Evolutionary conservation across 2,113 vertebrate species (phyloP), one percentile per base, ranked within the genome.

Genomic region (Amphiprion ocellaris): DNA sequence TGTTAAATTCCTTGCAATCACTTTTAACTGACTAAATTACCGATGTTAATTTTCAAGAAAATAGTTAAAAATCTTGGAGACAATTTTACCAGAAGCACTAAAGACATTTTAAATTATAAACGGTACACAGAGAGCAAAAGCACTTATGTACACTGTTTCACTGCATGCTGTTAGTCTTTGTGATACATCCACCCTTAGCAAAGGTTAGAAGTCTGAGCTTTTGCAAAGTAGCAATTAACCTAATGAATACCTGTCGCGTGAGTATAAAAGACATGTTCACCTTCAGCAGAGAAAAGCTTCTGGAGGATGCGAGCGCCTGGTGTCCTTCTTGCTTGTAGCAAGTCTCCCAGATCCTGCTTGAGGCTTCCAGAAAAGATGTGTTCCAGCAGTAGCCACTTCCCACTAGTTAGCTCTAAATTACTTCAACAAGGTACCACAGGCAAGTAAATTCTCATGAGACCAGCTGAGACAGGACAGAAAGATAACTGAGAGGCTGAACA

Each of bases 181-280:
- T 68, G n/a, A 52, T 50, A 76, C 3, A 46, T 53, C 28, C 64
- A 56, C 79, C 50, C 15, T 15, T 16, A 78, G 75, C 73, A 77
- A 68, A 71, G 23, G 83, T 92, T 91, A 90, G 52, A 74, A 72
- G 63, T 37, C 24, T 74, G 37, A 61, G 62, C 78, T 71, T 55
- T 56, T 80, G 77, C 67, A 75, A 82, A 86, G 80, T 78, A 85
- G 49, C 79, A 65, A 83, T 85, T 77, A 88, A 81, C 76, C 86
- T 79, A 87, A 84, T 78, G 71, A 88, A 82, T 92, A 94, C 90
- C 92, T 94, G 90, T 83, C 58, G 70, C 26, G 81, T 79, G 86
- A 91, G 60, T 86, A 93, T 71, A 93, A 92, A 93, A 93, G 91
- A 89, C 90, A 93, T 92, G 90, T 91, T 94, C 91, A 94, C 93